Percentiles rank a stretch among this genome's conserved stretches.
Conservation (phyloP, 2,888 invertebrate genomes). For the Apotomis turbidana region DNA sequence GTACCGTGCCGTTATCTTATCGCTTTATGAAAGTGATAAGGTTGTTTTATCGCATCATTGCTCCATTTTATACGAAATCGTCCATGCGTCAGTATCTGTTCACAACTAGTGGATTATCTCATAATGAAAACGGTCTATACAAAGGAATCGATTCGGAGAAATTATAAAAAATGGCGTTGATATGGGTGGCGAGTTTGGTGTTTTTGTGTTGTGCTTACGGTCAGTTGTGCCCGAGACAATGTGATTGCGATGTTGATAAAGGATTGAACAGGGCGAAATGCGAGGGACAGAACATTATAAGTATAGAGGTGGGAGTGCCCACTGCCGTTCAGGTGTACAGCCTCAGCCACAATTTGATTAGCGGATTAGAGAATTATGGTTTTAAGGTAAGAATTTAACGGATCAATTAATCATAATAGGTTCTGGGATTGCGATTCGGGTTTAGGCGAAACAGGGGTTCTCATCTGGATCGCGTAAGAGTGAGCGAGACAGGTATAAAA, state of each 20-base stretch:
- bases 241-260: constrained; percentile 80
- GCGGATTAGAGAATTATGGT: constrained; percentile 83
- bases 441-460: no score
- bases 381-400: constrained; percentile 78
- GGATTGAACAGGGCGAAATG: constrained; percentile 79
- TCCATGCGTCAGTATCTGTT: constrained; percentile 54
- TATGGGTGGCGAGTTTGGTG: constrained; percentile 50
- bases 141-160: constrained; percentile 44
- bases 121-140: constrained; percentile 61
- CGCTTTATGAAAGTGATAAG: constrained; percentile 59
- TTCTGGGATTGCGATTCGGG: no score
- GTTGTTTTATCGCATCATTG: constrained; percentile 71
- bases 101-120: constrained; percentile 49
- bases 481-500: no score
- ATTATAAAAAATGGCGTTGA: constrained; percentile 65
- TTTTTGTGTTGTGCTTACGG: constrained; percentile 49
- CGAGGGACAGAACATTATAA: constrained; percentile 84
- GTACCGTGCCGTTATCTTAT: constrained; percentile 64
- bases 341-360: constrained; percentile 85
- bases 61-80: constrained; percentile 61
- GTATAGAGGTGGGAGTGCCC: constrained; percentile 84
- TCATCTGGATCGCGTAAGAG: no score
- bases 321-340: constrained; percentile 84
- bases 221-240: constrained; percentile 79
- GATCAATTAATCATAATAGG: no score